Conservation (phyloP, 2,888 invertebrate genomes). For the Pyrrhosoma nymphula region DNA sequence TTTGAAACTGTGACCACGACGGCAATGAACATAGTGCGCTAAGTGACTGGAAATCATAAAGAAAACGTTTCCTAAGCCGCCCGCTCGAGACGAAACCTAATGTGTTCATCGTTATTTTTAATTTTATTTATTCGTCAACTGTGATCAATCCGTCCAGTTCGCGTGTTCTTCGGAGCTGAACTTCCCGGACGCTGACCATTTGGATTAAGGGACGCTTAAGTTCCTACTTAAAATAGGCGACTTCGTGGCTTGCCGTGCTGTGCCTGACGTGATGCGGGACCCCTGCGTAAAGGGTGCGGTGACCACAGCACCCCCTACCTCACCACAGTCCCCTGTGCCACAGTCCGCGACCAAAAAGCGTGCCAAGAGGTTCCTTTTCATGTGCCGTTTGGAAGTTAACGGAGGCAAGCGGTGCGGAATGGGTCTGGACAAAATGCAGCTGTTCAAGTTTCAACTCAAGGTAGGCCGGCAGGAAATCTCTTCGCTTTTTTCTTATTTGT, state of each 20-base stretch:
- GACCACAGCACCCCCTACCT: slow-evolving; percentile 24
- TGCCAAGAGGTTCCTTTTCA: slow-evolving; percentile 38
- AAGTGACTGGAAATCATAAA: background rate
- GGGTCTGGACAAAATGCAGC: slow-evolving; percentile 62
- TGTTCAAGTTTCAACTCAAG: slow-evolving; percentile 61
- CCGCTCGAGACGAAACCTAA: background rate
- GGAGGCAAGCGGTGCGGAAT: slow-evolving; percentile 60
- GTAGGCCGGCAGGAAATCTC: slow-evolving; percentile 27
- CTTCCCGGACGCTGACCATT: background rate
- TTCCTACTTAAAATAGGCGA: background rate
- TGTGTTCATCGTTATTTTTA: background rate
- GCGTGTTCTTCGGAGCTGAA: background rate
- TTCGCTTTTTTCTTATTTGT: background rate
- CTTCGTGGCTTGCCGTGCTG: background rate
- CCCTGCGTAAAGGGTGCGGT: slow-evolving; percentile 62
- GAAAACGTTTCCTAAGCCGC: too few relatives aligned
- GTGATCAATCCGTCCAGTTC: background rate
- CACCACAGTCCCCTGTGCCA: background rate
- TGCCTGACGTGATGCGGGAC: slow-evolving; percentile 52
- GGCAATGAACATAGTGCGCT: background rate
- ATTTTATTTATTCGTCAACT: background rate
- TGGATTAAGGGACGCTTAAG: background rate
- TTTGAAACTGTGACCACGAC: background rate
- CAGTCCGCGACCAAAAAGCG: slow-evolving; percentile 32
- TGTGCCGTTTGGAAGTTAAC: slow-evolving; percentile 63